Base-by-base conservation (phyloP, 2,888 invertebrate genomes). In the Arrhopalites spinosus region DNA sequence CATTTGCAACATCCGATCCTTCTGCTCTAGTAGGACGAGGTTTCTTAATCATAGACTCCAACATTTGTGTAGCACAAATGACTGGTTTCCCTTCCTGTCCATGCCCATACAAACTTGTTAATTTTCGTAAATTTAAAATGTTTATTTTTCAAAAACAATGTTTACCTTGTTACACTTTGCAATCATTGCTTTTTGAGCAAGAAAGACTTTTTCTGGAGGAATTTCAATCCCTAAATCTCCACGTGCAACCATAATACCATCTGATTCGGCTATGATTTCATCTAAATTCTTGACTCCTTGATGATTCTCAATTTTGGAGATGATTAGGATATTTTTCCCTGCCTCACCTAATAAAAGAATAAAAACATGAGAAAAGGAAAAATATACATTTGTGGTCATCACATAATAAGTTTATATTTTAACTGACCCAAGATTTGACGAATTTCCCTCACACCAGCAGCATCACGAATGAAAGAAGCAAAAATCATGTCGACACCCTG, bases 271-370 rank as follows among this genome's bases (percentile, higher is more conserved):
- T 84, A 98, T 94, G 83, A 99, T 98, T 85, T 95, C 95, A 85
- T 98, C 96, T 80, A 98, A 89, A 86, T 96, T 95, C 81, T 91
- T 89, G 89, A 96, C 93, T 70, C 98, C 99, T 88, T 98, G 96
- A 85, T 98, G 96, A 87, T 98, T 98, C 87, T 99, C 99, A 84
- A 99, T 97, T 87, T 99, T 99, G 77, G 98, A 94, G 84, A 99
- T 96, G 84, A 99, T 93, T 87, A 93, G 90, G 82, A 99, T 98
- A 84, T 94, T 90, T 86, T 92, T 93, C 53, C 97, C 97, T 85
- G 92, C 90, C 63, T 92, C 92, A 23, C 94, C 86, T 85, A 59
- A 3, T 78, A 76, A 72, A 30, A 67, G 29, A 67, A 11, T 7
- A 36, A 3, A 36, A 29, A 36, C 3, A 36, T 36, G 3, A n/a